Percentiles rank a stretch among this genome's conserved stretches.
phyloP scores from a whole-genome alignment of 2,113 vertebrate genomes.

The Alligator sinensis region DNA sequence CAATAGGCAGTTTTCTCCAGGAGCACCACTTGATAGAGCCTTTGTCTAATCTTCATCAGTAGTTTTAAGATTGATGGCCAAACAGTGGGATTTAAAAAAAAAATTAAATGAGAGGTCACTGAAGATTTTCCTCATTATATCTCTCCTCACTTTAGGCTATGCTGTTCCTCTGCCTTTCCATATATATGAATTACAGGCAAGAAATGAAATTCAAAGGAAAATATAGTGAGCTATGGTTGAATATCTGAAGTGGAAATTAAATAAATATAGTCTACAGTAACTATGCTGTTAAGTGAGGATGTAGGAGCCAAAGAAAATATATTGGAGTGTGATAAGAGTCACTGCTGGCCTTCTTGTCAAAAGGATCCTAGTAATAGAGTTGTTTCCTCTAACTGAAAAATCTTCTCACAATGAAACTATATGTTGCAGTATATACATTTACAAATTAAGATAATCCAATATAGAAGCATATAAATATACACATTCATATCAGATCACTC shows the following conservation, averaged over 20 bases:
- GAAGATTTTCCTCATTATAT: not conserved
- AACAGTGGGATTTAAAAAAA: not conserved
- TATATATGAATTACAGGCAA: not conserved
- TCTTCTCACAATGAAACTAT: slow-evolving; percentile 66
- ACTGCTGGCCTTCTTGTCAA: slow-evolving; percentile 45
- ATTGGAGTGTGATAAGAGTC: slow-evolving; percentile 29
- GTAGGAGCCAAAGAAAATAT: slow-evolving; percentile 45
- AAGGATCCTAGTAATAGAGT: slow-evolving; percentile 60
- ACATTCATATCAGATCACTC: not conserved
- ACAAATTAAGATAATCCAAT: slow-evolving; percentile 55
- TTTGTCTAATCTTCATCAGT: not conserved
- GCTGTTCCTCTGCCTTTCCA: not conserved
- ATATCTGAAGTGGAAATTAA: slow-evolving; percentile 35
- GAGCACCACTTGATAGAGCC: not conserved
- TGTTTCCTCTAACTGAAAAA: slow-evolving; percentile 64
- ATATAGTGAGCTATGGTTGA: slow-evolving; percentile 13
- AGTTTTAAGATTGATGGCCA: not conserved
- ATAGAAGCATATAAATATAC: too few relatives aligned
- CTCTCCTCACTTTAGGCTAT: not conserved
- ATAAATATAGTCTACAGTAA: not conserved
- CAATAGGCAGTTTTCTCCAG: not conserved
- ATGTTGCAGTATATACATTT: slow-evolving; percentile 70
- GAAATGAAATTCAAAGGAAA: slow-evolving; percentile 21
- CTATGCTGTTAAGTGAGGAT: slow-evolving; percentile 30
- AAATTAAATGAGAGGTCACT: not conserved